These are phyloP conservation scores for Macrosoma leucophasiata DNA, from an alignment of 2,888 invertebrate genomes.

Conservation along the genomic window DNA sequence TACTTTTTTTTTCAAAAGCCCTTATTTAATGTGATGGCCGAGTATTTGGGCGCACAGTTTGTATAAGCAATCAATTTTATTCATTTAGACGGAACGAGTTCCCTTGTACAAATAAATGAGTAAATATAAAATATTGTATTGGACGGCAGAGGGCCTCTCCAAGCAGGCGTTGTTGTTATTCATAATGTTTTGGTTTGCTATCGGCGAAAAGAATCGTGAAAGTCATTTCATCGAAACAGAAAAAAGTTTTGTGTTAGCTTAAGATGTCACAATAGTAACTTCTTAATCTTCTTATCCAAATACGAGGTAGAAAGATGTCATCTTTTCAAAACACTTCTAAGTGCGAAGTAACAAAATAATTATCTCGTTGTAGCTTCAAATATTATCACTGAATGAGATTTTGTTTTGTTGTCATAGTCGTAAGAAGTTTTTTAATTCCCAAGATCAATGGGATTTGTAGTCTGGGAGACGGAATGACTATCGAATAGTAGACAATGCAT, in stretches of 20 bases:
- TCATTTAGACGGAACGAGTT: conserved; percentile 70
- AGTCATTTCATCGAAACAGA: conserved; percentile 1
- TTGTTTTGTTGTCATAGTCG: too few relatives aligned
- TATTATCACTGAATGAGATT: too few relatives aligned
- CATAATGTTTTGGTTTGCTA: conserved; percentile 37
- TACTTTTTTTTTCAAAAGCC: conserved; percentile 59
- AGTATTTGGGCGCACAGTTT: conserved; percentile 74
- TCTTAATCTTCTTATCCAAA: too few relatives aligned
- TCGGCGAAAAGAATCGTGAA: conserved; percentile 14
- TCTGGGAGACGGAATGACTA: too few relatives aligned
- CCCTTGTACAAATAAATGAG: conserved; percentile 66
- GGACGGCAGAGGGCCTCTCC: conserved; percentile 36
- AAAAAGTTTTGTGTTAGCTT: too few relatives aligned
- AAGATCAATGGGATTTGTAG: too few relatives aligned
- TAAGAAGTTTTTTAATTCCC: too few relatives aligned
- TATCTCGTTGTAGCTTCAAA: too few relatives aligned
- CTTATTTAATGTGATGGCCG: conserved; percentile 72
- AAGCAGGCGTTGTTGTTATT: conserved; percentile 39
- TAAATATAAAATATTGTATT: conserved; percentile 50
- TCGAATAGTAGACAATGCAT: conserved; percentile 10
- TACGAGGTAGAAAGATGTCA: too few relatives aligned
- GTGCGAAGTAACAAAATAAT: too few relatives aligned
- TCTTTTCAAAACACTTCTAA: too few relatives aligned
- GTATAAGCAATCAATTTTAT: conserved; percentile 76
- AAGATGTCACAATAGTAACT: too few relatives aligned